A percentile compares a stretch with the other conserved stretches of the same genome.
Evolutionary conservation across 37 sponge, comb jelly and placozoan species (phyloP).

Genomic region (Ianthella basta): DNA sequence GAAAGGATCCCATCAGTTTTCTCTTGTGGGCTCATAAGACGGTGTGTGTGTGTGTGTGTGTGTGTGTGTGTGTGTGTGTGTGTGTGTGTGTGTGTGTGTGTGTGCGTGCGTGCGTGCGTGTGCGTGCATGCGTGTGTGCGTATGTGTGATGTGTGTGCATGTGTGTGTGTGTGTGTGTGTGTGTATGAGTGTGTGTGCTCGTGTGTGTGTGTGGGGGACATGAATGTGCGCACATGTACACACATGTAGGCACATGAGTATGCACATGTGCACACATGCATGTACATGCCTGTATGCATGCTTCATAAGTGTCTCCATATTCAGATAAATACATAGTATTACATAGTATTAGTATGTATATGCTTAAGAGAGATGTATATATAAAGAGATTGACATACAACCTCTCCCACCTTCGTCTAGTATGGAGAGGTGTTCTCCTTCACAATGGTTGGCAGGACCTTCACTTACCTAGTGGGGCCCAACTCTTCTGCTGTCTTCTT

Average conservation of each 20-base stretch:
- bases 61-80: conserved; percentile 15
- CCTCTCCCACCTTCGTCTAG: conserved; percentile 15
- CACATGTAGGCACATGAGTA: too few relatives aligned
- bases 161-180: conserved; percentile 6
- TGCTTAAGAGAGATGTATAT: too few relatives aligned
- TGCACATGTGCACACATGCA: background rate
- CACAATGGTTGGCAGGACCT: conserved; percentile 85
- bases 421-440: conserved; percentile 88
- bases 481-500: conserved; percentile 70
- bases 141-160: conserved; percentile 27
- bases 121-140: background rate
- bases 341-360: too few relatives aligned
- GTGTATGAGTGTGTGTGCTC: background rate
- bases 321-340: too few relatives aligned
- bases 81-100: conserved; percentile 13
- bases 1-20: conserved; percentile 74
- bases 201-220: background rate
- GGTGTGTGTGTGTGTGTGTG: conserved; percentile 35
- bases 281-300: background rate
- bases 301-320: too few relatives aligned
- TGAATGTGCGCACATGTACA: too few relatives aligned
- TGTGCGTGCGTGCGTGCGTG: background rate
- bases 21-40: conserved; percentile 56
- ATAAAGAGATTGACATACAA: background rate
- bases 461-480: conserved; percentile 88